These are phyloP conservation scores for Pseudorhombus dupliciocellatus DNA, from an alignment of 2,113 vertebrate species.

Conservation along the genomic window DNA sequence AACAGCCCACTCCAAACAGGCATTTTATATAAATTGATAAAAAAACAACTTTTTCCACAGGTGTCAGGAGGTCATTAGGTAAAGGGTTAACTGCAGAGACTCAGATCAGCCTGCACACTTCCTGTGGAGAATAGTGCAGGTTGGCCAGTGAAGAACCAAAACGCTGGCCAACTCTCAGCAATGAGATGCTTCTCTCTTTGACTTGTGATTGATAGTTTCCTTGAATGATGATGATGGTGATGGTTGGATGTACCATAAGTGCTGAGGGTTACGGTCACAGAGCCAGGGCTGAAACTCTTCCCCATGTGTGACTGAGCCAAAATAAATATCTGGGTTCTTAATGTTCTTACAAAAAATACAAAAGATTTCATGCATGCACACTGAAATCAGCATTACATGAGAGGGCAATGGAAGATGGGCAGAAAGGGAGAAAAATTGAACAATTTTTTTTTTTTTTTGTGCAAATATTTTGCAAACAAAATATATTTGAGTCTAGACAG, in stretches of 20 bases:
- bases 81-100: slow-evolving; percentile 16
- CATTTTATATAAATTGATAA: not conserved
- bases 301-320: slow-evolving; percentile 22
- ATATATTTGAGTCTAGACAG: slow-evolving; percentile 42
- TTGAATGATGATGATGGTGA: slow-evolving; percentile 30
- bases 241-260: slow-evolving; percentile 2
- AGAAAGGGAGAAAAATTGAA: not conserved
- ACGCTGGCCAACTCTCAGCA: slow-evolving; percentile 38
- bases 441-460: not conserved
- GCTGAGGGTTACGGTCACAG: slow-evolving; percentile 20
- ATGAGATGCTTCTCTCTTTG: slow-evolving; percentile 49
- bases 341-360: slow-evolving; percentile 12
- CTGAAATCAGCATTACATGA: not conserved
- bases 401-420: not conserved
- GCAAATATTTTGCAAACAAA: slow-evolving; percentile 27
- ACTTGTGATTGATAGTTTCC: slow-evolving; percentile 61
- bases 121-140: slow-evolving; percentile 37
- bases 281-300: slow-evolving; percentile 11
- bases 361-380: not conserved
- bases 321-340: slow-evolving; percentile 29
- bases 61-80: slow-evolving; percentile 14
- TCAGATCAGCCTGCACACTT: slow-evolving; percentile 32
- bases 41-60: slow-evolving; percentile 1
- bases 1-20: too few species aligned
- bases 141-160: slow-evolving; percentile 40